Base-by-base conservation (phyloP, 92 coral and sea anemone genomes). In the Zoanthus sociatus region DNA sequence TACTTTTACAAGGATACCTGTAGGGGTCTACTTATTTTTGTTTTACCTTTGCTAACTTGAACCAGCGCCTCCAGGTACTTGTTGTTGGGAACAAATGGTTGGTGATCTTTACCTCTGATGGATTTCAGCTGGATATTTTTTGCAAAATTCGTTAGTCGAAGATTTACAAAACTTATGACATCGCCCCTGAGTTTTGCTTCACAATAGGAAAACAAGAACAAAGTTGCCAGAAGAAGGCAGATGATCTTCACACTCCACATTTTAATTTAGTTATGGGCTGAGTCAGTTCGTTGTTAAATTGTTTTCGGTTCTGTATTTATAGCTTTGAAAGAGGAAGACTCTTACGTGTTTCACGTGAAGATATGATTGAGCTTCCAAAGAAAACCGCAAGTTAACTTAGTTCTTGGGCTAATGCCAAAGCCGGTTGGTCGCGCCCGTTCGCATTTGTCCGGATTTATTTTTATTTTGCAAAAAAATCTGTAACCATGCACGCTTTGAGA, bases 1-100 rank as follows among this genome's bases (percentile, higher is more conserved):
- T 48, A 48, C 9, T 48, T 5, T 48, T 48, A 48, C 53, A 48
- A 26, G 6, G 9, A 5, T 48, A 48, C 9, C 53, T 5, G 53
- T 48, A 48, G 53, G 9, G 9, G 53, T 48, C 53, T 5, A 48
- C 6, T 50, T 7, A 50, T 11, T 7, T 1, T 3, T 7, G 4
- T 14, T 76, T 33, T 63, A 89, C 90, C 93, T 86, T 79, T 86
- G 37, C 71, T 77, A 13, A 90, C 87, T 90, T 90, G 93, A 50
- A 86, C 56, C 74, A 54, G 76, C 15, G 90, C 93, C 56, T 70
- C 83, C 63, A 86, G 2, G 58, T 71, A 90, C 58, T 86, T 76
- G 47, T 90, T 90, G 74, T 90, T 90, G 1, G 74, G 68, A 17
- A 54, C 83, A 78, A 78, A 78, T 13, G 7, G 18, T 78, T 30